Base-by-base conservation (phyloP, 2,888 invertebrate genomes). In the Drosophila recens region DNA sequence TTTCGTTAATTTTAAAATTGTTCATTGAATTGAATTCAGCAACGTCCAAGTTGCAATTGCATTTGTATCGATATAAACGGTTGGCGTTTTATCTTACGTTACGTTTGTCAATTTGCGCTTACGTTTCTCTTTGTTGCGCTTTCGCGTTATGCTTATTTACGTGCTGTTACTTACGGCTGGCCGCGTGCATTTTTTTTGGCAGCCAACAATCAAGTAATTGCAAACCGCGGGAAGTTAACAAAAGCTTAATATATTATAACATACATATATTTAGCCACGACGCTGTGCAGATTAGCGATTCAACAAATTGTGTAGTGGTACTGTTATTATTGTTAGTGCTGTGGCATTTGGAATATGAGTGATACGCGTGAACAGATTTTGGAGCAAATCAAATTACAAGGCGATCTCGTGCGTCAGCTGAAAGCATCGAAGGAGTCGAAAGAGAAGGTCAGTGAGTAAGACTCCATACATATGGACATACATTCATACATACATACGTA, bases 391-490 rank as follows among this genome's bases (percentile, higher is more conserved):
- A 95, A 95, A 92, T 92, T 93, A 89, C 97, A 97, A 93, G 97
- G 97, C 76, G 96, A 97, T 91, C 92, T 96, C 81, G 96, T 97
- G 56, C 94, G 97, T 89, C 96, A 96, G 93, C 93, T 97, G 73
- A 97, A 97, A 93, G 94, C 95, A 77, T 95, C 95, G 34, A 97
- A 97, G 93, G 96, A 96, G 92, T 94, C 95, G 57, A 95, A 94
- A 91, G 95, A 95, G 80, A 95, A 95, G 96, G 97, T 97, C 79
- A 86, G 88, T 80, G 49, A 27, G 8, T 30, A 5, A 43, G 34
- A 20, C 34, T 8, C 51, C 8, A 30, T 30, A 30, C 30, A 30
- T 5, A 8, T 30, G 30, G 8, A 30, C 30, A 43, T 34, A 30
- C 8, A 43, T 43, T 42, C 51, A 46, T 36, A 59, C n/a, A n/a